Base-by-base conservation (phyloP, 2,113 vertebrate species). In the Bubalus kerabau region DNA sequence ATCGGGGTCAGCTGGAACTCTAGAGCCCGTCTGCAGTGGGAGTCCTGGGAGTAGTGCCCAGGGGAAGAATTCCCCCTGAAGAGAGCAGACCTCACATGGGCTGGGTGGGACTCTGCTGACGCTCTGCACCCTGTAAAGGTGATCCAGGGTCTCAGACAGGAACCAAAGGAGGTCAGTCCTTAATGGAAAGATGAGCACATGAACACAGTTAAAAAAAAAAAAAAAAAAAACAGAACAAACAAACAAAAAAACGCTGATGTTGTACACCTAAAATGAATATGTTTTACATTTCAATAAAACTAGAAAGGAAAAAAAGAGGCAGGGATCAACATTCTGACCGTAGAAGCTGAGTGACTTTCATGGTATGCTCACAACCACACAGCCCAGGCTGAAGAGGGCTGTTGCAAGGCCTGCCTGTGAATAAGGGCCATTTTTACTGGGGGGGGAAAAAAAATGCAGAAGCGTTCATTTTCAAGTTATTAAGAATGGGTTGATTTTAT, bases 181-280 rank as follows among this genome's bases (percentile, higher is more conserved):
- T 48, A 26, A 17, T 3, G 19, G 43, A 78, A 90, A 56, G 4
- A 52, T 2, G 40, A 48, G 40, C 17, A 28, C 52, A 82, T 4
- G 15, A 13, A 9, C 76, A 56, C 13, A 50, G 21, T 85, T 5
- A 62, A 23, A 59, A 32, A 62, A 13, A 11, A 76, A 26, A 3
- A 5, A 5, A 3, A 36, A 36, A 36, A 36, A 36, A 36, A 36
- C 36, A 36, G n/a, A 36, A 36, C 36, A 36, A 36, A 36, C 36
- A 1, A 3, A 6, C 10, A 6, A 13, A 28, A 50, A 30, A 6
- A n/a, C 1, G 13, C 23, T 36, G 81, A 14, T 23, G 16, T 12
- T 28, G 19, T n/a, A 8, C 21, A 71, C 21, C n/a, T 12, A 30
- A 46, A 54, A 64, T 28, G 30, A 54, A 54, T 54, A 1, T 17